Percentiles rank a stretch among this genome's conserved stretches.
Conservation (phyloP, 2,888 invertebrate genomes). For the Trichogramma evanescens region DNA sequence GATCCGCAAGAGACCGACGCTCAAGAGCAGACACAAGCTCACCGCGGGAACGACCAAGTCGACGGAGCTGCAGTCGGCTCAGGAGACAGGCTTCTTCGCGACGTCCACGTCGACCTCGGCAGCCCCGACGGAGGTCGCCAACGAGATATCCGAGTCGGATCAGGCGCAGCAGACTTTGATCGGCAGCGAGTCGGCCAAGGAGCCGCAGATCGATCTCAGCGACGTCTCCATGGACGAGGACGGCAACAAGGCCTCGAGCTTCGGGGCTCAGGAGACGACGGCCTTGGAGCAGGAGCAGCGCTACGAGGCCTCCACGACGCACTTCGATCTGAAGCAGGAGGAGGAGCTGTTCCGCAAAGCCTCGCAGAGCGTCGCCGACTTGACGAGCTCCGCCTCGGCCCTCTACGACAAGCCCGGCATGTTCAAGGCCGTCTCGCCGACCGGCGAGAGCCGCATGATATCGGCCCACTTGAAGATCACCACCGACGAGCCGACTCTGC, state of each 20-base stretch:
- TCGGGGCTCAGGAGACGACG: constrained; percentile 10
- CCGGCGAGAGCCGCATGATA: constrained; percentile 55
- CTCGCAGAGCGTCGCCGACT: constrained; percentile 64
- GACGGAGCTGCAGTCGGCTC: constrained; percentile 42
- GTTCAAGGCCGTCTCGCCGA: constrained; percentile 61
- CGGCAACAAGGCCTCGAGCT: constrained; percentile 1
- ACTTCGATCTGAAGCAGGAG: constrained; percentile 29
- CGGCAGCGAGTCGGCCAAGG: neutral
- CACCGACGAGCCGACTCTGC: constrained; percentile 72
- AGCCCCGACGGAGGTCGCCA: constrained; percentile 22
- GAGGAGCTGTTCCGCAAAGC: constrained; percentile 41
- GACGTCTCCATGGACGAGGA: constrained; percentile 23
- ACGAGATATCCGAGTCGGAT: constrained; percentile 19
- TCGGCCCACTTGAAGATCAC: constrained; percentile 67
- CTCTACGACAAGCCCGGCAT: constrained; percentile 65
- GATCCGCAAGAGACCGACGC: constrained; percentile 33
- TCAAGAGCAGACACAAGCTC: constrained; percentile 26
- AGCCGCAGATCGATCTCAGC: constrained; percentile 11
- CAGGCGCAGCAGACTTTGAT: too few relatives aligned
- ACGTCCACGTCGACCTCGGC: constrained; percentile 32
- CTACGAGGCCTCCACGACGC: neutral
- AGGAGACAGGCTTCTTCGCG: constrained; percentile 39
- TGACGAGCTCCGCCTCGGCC: constrained; percentile 67
- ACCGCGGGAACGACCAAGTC: constrained; percentile 39
- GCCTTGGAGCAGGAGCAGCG: neutral